Percentiles rank a stretch among this genome's conserved stretches.
Conservation (phyloP, 2,113 vertebrate genomes). For the Pipra filicauda region DNA sequence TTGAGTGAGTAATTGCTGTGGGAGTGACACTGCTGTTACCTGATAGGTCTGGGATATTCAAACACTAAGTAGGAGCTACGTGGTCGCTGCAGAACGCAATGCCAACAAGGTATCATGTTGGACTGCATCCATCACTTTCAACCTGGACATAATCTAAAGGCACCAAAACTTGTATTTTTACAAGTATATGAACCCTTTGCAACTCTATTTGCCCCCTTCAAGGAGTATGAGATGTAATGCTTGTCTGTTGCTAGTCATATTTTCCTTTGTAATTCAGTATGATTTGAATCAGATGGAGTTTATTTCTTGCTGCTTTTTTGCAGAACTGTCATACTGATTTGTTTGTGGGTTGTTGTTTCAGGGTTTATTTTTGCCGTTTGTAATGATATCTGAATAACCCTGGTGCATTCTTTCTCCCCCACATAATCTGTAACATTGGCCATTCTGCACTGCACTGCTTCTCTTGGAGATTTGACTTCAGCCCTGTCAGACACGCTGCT, state of each 20-base stretch:
- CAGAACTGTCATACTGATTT: constrained; percentile 9
- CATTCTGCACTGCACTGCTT: background rate
- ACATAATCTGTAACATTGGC: constrained; percentile 13
- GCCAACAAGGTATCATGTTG: background rate
- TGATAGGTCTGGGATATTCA: background rate
- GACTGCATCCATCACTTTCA: background rate
- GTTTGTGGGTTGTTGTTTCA: background rate
- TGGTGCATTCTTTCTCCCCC: background rate
- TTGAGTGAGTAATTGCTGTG: background rate
- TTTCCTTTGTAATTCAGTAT: constrained; percentile 25
- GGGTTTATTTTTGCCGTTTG: background rate
- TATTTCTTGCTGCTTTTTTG: background rate
- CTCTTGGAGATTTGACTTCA: constrained; percentile 28
- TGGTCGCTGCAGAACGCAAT: background rate
- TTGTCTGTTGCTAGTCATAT: background rate
- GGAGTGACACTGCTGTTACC: background rate
- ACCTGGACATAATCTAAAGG: background rate
- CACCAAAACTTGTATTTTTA: background rate
- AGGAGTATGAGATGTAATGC: background rate
- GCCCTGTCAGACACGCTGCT: constrained; percentile 36
- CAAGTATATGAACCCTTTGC: background rate
- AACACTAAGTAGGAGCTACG: background rate
- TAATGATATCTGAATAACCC: background rate
- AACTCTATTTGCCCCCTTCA: background rate
- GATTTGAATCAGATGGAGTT: constrained; percentile 3